Evolutionary conservation across 2,113 vertebrate species (phyloP).

Genomic region (Callospermophilus lateralis): DNA sequence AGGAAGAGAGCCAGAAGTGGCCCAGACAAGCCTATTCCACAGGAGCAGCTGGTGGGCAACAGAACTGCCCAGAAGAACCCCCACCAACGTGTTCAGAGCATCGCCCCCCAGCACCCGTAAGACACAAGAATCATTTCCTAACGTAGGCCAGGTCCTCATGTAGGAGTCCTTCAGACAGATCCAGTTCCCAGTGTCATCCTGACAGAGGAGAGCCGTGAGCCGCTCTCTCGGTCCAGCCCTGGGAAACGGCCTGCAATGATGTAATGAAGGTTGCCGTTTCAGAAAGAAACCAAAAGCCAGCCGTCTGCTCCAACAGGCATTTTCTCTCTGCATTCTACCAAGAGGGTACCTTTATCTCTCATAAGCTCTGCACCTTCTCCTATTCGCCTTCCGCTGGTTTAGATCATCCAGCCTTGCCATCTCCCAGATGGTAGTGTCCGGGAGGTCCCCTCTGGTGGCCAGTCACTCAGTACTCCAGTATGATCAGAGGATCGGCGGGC

Average conservation of each 20-base stretch:
- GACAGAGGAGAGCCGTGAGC: neutral
- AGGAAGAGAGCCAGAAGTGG: neutral
- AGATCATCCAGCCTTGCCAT: too few species aligned
- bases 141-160: neutral
- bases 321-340: too few species aligned
- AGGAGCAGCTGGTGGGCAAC: neutral
- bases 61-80: neutral
- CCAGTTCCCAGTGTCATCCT: neutral
- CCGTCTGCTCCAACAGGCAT: neutral
- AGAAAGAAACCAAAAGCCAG: neutral
- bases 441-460: too few species aligned
- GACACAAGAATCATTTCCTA: neutral
- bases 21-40: neutral
- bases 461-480: too few species aligned
- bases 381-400: too few species aligned
- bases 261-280: neutral
- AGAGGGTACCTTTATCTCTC: too few species aligned
- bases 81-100: neutral
- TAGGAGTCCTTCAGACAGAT: neutral
- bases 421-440: too few species aligned
- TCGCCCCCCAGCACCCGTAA: fast-evolving
- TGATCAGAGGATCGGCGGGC: too few species aligned
- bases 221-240: neutral
- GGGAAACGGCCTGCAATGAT: neutral
- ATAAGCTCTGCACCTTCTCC: too few species aligned